Percentiles rank a stretch among this genome's conserved stretches.
Evolutionary conservation across 2,797 vertebrate species (phyloP).

Genomic region (Knipowitschia caucasica): DNA sequence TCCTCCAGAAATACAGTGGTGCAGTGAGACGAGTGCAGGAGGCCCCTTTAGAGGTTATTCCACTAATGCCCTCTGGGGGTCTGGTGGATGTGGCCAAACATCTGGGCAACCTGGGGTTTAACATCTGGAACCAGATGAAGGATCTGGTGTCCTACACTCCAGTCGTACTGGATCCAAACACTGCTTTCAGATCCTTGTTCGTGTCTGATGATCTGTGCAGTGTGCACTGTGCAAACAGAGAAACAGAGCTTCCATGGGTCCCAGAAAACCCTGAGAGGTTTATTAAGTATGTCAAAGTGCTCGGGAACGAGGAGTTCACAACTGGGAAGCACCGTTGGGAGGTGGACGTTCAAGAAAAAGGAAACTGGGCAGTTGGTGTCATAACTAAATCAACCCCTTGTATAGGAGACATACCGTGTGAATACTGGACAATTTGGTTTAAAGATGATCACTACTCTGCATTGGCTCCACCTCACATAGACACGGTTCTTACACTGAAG

Average conservation of each 20-base stretch:
- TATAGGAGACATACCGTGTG: background rate
- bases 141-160: slow-evolving; percentile 16
- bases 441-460: background rate
- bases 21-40: background rate
- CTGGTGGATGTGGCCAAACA: slow-evolving; percentile 22
- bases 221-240: slow-evolving; percentile 2
- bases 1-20: slow-evolving; percentile 14
- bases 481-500: background rate
- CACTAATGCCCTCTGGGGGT: background rate
- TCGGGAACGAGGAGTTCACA: background rate
- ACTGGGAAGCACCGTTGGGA: background rate
- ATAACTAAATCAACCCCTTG: background rate
- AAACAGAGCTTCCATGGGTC: background rate
- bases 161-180: slow-evolving; percentile 43
- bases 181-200: background rate
- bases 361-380: background rate
- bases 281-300: background rate
- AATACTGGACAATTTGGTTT: background rate
- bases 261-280: slow-evolving; percentile 30
- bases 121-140: slow-evolving; percentile 32
- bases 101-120: slow-evolving; percentile 29
- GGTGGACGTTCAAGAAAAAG: background rate
- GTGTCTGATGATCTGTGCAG: slow-evolving; percentile 30
- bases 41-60: background rate
- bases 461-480: background rate